Base-by-base conservation (phyloP, 2,113 vertebrate genomes). In the Illadopsis cleaveri region DNA sequence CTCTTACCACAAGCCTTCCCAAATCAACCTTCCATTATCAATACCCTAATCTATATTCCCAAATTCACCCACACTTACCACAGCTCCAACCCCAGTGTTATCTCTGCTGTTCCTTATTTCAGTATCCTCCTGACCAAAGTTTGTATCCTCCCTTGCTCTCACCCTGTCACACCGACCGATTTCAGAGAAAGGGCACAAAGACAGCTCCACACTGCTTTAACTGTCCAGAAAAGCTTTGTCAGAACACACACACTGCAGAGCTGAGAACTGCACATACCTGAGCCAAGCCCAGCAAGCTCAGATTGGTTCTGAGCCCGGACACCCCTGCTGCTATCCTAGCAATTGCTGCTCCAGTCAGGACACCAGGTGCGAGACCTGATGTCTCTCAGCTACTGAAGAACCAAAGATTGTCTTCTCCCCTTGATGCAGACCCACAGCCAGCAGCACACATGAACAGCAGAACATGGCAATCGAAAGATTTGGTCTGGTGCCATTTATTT, bases 401-500 rank as follows among this genome's bases (percentile, higher is more conserved):
- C 3, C 47, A 51, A 25, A 61, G 47, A 28, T 83, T 68, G 35
- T 31, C 5, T 30, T 58, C 37, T 66, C 45, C 56, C 56, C 70
- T 45, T 15, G 35, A n/a, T 8, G 25, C 4, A 37, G 48, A 45
- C 33, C 21, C 47, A 24, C 4, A 2, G 12, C 10, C 0, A 0
- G 15, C 37, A 70, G 38, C 22, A n/a, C 48, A 19, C 17, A n/a
- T n/a, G n/a, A n/a, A n/a, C n/a, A n/a, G n/a, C n/a, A 24, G 33
- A 90, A 35, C 3, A 18, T 10, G 23, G 42, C 38, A 84, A 58
- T 17, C 19, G 28, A 33, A 71, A 44, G 20, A 33, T 40, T 8
- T 66, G 12, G 16, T 35, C 31, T 42, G 35, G 23, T 44, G 38
- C 12, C 60, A 31, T 28, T 53, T 58, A 38, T 17, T 40, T 85